These are phyloP conservation scores for Eulithis prunata DNA, from an alignment of 2,888 invertebrate species.

Conservation along the genomic window DNA sequence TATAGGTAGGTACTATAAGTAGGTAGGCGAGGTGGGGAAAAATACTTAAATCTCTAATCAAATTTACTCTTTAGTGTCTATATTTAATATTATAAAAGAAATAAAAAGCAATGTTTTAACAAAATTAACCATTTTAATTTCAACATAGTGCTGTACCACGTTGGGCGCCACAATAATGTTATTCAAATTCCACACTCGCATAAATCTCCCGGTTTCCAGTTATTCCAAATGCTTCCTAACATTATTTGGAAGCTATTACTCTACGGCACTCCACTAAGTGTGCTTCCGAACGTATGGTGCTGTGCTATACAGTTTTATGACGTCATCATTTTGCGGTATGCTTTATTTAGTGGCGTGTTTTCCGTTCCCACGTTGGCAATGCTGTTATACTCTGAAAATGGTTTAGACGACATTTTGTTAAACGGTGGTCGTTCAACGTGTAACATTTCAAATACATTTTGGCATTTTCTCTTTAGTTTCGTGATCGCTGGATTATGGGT, in stretches of 20 bases:
- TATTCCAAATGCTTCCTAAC: conserved; percentile 24
- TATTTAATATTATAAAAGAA: not conserved
- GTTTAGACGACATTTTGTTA: conserved; percentile 23
- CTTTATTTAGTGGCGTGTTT: conserved; percentile 31
- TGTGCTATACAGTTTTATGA: conserved; percentile 32
- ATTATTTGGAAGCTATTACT: conserved; percentile 28
- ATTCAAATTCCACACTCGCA: conserved; percentile 14
- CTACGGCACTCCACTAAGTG: conserved; percentile 9
- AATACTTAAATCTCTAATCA: not conserved
- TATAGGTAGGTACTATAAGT: not conserved
- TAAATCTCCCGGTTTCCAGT: conserved; percentile 11
- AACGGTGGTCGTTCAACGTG: not conserved
- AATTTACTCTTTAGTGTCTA: not conserved
- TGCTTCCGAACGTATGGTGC: conserved; percentile 17
- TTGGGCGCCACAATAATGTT: conserved; percentile 31
- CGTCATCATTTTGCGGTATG: conserved; percentile 34
- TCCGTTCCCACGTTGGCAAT: conserved; percentile 28
- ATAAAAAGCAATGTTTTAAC: not conserved
- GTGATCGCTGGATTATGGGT: no score
- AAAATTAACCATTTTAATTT: not conserved
- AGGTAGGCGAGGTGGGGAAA: not conserved
- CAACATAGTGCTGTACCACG: conserved; percentile 17
- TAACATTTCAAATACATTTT: not conserved
- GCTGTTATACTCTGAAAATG: conserved; percentile 26
- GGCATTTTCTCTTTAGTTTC: not conserved